Evolutionary conservation across 2,888 invertebrate species (phyloP).

Genomic region (Nesidiocoris tenuis): DNA sequence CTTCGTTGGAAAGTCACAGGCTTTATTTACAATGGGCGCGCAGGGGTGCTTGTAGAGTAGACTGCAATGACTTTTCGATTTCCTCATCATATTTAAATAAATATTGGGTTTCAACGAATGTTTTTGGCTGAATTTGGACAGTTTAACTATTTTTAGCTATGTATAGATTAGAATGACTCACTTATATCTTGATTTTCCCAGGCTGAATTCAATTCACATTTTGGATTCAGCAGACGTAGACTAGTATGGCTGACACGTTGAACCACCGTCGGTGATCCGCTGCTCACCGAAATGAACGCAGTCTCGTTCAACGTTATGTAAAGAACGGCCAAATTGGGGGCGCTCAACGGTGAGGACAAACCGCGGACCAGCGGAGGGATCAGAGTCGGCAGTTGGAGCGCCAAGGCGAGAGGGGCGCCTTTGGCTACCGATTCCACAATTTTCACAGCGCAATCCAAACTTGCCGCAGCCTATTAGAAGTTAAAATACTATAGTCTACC

Average conservation of each 20-base stretch:
- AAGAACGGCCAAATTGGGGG: conserved; percentile 64
- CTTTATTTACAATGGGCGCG: too few relatives aligned
- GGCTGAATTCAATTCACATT: conserved; percentile 72
- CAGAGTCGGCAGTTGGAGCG: conserved; percentile 59
- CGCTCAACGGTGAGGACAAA: conserved; percentile 75
- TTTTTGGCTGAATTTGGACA: too few relatives aligned
- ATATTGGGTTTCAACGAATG: too few relatives aligned
- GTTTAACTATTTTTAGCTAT: too few relatives aligned
- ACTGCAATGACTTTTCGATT: too few relatives aligned
- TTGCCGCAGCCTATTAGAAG: neutral
- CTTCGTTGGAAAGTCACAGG: too few relatives aligned
- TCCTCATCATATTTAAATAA: too few relatives aligned
- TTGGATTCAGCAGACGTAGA: conserved; percentile 72
- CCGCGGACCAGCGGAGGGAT: conserved; percentile 63
- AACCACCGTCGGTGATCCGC: conserved; percentile 56
- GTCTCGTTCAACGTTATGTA: conserved; percentile 63
- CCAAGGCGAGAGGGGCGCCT: conserved; percentile 46
- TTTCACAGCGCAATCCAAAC: conserved; percentile 49
- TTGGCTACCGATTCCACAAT: conserved; percentile 59
- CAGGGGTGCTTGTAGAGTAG: too few relatives aligned
- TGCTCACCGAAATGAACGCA: conserved; percentile 56
- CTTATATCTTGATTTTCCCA: conserved; percentile 68
- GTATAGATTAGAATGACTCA: too few relatives aligned
- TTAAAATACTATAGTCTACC: neutral
- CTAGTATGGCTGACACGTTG: conserved; percentile 70